Base-by-base conservation (phyloP, 2,888 invertebrate genomes). In the Pantelozetes paolii region DNA sequence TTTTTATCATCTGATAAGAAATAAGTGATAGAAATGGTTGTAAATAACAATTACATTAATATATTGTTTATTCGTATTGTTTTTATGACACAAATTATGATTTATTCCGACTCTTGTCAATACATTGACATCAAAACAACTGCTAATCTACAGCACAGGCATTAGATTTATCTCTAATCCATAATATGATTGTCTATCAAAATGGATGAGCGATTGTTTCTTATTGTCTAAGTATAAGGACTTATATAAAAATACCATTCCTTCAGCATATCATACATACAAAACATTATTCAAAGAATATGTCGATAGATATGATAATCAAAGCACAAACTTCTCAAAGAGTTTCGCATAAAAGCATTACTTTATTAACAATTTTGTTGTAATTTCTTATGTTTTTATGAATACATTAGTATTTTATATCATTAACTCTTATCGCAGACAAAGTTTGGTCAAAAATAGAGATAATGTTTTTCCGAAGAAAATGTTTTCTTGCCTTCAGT, bases 121-220 rank as follows among this genome's bases (percentile, higher is more conserved):
- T 54, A 54, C 23, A 54, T 1, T 26, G 54, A 54, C 54, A 54
- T 54, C 23, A 23, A n/a, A n/a, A n/a, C n/a, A n/a, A n/a, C 23
- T 26, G 54, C 54, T 54, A 54, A 54, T 54, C 54, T 54, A 54
- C 54, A 54, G 36, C 26, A 54, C 26, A 54, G 54, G n/a, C n/a
- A 54, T 26, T 23, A 54, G 54, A 54, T 54, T 54, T 54, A 54
- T 54, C n/a, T 54, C 9, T 48, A 54, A 54, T 54, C 54, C 54
- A 26, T 36, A 36, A 36, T 48, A 48, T 54, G 23, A 54, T 54
- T 54, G 54, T 54, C 54, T 54, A 54, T 54, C 54, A 54, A 54
- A 54, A 54, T 54, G 54, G 54, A 54, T 54, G 54, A 54, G 13
- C 26, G 20, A 26, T 26, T 54, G 54, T 23, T 54, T 54, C 54